These are phyloP conservation scores for Trichonephila inaurata DNA, from an alignment of 1,140 invertebrate genomes.

Conservation along the genomic window DNA sequence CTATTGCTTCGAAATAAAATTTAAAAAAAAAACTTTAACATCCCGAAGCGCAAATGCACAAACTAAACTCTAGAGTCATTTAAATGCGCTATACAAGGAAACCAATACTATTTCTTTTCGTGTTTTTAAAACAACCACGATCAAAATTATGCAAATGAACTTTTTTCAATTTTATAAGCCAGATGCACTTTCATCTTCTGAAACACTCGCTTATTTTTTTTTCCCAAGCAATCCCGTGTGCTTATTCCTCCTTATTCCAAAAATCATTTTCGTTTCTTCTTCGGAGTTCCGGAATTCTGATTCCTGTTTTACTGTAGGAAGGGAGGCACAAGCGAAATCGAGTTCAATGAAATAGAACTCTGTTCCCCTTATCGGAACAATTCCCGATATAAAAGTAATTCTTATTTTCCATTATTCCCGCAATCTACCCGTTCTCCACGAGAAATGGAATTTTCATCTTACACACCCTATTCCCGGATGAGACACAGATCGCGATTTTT, in stretches of 20 bases:
- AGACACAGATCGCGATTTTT: neutral
- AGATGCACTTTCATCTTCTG: neutral
- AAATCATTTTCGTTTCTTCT: neutral
- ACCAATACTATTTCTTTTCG: too few relatives aligned
- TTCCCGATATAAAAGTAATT: constrained; percentile 8
- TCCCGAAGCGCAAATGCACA: too few relatives aligned
- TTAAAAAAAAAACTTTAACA: too few relatives aligned
- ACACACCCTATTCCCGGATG: neutral
- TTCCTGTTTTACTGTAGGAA: neutral
- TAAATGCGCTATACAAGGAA: too few relatives aligned
- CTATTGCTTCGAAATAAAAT: too few relatives aligned
- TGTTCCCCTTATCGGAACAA: neutral
- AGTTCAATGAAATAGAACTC: neutral
- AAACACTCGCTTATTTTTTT: neutral
- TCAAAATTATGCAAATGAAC: neutral
- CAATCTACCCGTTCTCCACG: neutral
- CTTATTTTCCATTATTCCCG: neutral
- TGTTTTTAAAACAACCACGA: too few relatives aligned
- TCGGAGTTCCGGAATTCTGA: neutral
- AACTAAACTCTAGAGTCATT: too few relatives aligned
- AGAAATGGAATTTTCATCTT: neutral
- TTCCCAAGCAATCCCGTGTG: neutral
- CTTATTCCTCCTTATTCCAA: neutral
- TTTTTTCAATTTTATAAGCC: too few relatives aligned
- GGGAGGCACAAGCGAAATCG: too few relatives aligned